A percentile compares a stretch with the other conserved stretches of the same genome.
phyloP scores from a whole-genome alignment of 2,888 invertebrate genomes.

The Athalia cordata region DNA sequence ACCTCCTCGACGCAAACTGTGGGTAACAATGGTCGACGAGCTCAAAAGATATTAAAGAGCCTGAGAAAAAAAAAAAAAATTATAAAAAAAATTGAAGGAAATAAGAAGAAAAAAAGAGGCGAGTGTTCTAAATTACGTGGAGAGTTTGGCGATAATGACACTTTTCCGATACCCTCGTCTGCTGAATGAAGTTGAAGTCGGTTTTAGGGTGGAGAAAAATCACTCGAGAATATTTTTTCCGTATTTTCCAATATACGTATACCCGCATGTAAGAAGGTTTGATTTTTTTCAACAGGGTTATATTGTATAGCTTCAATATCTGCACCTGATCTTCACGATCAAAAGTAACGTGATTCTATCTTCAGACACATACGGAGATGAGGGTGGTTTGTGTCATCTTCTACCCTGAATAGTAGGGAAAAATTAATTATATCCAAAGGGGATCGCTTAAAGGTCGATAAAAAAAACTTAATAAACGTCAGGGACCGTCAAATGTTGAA shows the following conservation, averaged over 20 bases:
- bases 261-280: too few relatives aligned
- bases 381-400: not conserved
- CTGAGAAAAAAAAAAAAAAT: not conserved
- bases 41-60: conserved; percentile 24
- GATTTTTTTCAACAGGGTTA: too few relatives aligned
- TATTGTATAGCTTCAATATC: not conserved
- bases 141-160: not conserved
- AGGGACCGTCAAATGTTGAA: conserved; percentile 21
- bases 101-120: not conserved
- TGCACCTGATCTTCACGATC: not conserved
- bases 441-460: conserved; percentile 43
- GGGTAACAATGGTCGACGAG: conserved; percentile 21
- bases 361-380: not conserved
- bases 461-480: conserved; percentile 51
- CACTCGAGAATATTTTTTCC: too few relatives aligned
- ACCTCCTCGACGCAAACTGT: not conserved
- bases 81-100: not conserved
- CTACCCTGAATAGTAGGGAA: not conserved
- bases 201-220: too few relatives aligned
- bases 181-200: not conserved
- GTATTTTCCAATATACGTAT: too few relatives aligned
- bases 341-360: not conserved
- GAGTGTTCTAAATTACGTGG: conserved; percentile 17
- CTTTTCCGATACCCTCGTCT: not conserved
- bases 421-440: conserved; percentile 45